phyloP scores from a whole-genome alignment of 1,140 invertebrate species.

The Nixonia krombeini region DNA sequence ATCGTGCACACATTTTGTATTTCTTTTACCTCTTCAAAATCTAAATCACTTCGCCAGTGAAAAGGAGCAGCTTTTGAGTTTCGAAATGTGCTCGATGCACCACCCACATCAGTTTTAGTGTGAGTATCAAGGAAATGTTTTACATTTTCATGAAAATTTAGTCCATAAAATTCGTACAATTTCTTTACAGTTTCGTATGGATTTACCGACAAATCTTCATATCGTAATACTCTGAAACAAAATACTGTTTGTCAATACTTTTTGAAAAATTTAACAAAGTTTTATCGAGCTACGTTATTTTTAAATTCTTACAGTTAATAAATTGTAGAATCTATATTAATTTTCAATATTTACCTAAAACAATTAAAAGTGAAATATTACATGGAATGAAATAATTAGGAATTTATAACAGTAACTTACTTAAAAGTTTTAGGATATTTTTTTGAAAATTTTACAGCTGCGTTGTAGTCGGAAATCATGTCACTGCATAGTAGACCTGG shows the following conservation, averaged over 20 bases:
- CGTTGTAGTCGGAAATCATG: constrained; percentile 85
- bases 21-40: constrained; percentile 78
- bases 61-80: constrained; percentile 87
- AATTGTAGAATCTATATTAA: background rate
- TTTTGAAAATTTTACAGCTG: constrained; percentile 78
- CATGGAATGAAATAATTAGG: background rate
- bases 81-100: constrained; percentile 86
- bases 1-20: constrained; percentile 77
- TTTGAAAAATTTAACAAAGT: background rate
- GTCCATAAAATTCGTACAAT: constrained; percentile 83
- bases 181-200: constrained; percentile 79
- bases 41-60: constrained; percentile 85
- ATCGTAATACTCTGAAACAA: constrained; percentile 79
- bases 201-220: constrained; percentile 87
- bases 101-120: constrained; percentile 83
- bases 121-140: constrained; percentile 84
- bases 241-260: background rate
- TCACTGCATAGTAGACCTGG: constrained; percentile 83
- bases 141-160: constrained; percentile 80
- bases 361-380: background rate
- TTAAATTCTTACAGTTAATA: background rate
- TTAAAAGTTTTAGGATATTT: constrained; percentile 81
- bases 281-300: background rate
- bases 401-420: constrained; percentile 70
- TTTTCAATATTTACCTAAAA: background rate